Conservation (phyloP, 2,113 vertebrate genomes). For the Ceyx melanurus region DNA sequence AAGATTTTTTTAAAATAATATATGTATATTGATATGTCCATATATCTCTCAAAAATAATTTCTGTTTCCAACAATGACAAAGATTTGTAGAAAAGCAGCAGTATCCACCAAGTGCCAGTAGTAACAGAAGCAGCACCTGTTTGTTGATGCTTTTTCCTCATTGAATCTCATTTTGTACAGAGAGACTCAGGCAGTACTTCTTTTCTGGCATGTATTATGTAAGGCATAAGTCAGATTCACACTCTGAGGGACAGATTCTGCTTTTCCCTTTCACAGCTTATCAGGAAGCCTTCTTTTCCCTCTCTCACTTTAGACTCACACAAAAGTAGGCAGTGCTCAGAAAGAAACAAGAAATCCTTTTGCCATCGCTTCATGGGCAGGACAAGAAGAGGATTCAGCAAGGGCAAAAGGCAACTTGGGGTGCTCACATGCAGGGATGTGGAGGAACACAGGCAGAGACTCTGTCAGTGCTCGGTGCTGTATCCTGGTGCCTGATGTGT, state of each 20-base stretch:
- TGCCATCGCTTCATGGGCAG: not conserved
- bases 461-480: not conserved
- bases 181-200: not conserved
- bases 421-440: not conserved
- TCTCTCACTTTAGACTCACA: not conserved
- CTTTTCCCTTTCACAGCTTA: not conserved
- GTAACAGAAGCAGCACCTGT: not conserved
- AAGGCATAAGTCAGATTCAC: not conserved
- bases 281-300: not conserved
- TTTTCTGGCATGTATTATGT: not conserved
- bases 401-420: not conserved
- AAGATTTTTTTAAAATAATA: too few relatives aligned
- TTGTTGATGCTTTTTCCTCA: not conserved
- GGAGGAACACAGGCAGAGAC: not conserved
- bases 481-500: not conserved
- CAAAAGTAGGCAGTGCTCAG: not conserved
- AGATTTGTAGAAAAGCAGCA: not conserved
- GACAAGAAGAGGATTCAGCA: not conserved
- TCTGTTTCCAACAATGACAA: not conserved
- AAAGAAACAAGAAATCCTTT: not conserved
- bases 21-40: not conserved
- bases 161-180: not conserved
- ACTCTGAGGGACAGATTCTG: not conserved
- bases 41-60: not conserved
- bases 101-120: not conserved